Evolutionary conservation across 2,797 vertebrate genomes (phyloP).

Genomic region (Coilia nasus): DNA sequence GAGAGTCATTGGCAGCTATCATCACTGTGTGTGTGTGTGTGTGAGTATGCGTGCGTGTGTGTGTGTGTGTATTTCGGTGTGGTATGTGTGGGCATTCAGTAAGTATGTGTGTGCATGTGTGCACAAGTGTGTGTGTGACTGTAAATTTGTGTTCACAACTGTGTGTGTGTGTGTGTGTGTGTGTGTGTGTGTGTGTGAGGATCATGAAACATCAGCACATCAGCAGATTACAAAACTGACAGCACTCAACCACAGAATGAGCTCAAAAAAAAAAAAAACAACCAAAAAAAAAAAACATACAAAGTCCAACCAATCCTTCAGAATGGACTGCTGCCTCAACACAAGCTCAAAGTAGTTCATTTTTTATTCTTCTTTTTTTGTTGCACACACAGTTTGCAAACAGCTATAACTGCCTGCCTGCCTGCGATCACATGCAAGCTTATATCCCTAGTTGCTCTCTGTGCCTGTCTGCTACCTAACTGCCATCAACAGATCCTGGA

Average conservation of each 20-base stretch:
- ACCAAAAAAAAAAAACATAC: neutral
- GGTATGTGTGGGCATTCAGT: neutral
- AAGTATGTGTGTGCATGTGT: conserved; percentile 9
- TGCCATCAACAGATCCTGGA: neutral
- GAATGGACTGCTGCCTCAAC: conserved; percentile 6
- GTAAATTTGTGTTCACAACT: neutral
- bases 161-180: conserved; percentile 7
- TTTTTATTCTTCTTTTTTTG: neutral
- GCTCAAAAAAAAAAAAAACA: neutral
- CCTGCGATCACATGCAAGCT: neutral
- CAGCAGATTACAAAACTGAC: conserved; percentile 16
- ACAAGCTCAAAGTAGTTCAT: neutral
- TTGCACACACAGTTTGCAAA: neutral
- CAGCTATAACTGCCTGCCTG: neutral
- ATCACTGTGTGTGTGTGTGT: neutral
- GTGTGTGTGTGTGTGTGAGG: neutral
- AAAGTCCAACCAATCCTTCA: neutral
- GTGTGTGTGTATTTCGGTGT: neutral
- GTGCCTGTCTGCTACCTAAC: neutral
- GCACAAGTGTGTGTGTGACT: neutral
- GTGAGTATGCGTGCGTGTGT: neutral
- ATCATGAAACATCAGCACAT: conserved; percentile 23
- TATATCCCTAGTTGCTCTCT: neutral
- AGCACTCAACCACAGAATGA: neutral
- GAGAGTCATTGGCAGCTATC: neutral